Conservation (phyloP, 2,113 vertebrate species). For the Mesitornis unicolor region DNA sequence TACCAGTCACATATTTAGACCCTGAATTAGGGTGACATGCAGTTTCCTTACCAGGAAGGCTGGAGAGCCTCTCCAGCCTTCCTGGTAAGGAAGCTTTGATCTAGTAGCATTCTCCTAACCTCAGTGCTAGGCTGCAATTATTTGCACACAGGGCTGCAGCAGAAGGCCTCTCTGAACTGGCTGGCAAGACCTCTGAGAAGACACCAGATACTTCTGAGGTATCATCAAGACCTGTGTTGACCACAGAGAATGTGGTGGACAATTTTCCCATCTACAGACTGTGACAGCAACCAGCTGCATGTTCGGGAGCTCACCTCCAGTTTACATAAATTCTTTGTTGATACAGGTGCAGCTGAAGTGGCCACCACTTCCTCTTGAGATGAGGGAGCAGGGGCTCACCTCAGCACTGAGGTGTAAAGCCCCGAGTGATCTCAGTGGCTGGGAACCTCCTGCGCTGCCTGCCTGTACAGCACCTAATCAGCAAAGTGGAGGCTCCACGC, state of each 20-base stretch:
- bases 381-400: not conserved
- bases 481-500: not conserved
- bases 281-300: not conserved
- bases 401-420: not conserved
- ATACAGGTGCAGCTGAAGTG: not conserved
- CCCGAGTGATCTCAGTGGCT: not conserved
- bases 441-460: not conserved
- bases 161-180: not conserved
- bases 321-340: not conserved
- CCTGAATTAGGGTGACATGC: not conserved
- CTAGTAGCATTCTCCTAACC: not conserved
- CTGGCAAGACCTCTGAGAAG: not conserved
- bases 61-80: not conserved
- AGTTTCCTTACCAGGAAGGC: too few relatives aligned
- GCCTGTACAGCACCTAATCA: not conserved
- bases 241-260: rapidly evolving
- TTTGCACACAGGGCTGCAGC: not conserved
- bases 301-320: not conserved
- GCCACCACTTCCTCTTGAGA: not conserved
- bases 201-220: not conserved
- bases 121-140: not conserved
- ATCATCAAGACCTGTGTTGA: not conserved
- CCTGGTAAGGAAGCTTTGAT: not conserved
- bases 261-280: not conserved
- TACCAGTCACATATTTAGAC: not conserved